Base-by-base conservation (phyloP, 1,140 invertebrate species). In the Conopomorpha cramerella region DNA sequence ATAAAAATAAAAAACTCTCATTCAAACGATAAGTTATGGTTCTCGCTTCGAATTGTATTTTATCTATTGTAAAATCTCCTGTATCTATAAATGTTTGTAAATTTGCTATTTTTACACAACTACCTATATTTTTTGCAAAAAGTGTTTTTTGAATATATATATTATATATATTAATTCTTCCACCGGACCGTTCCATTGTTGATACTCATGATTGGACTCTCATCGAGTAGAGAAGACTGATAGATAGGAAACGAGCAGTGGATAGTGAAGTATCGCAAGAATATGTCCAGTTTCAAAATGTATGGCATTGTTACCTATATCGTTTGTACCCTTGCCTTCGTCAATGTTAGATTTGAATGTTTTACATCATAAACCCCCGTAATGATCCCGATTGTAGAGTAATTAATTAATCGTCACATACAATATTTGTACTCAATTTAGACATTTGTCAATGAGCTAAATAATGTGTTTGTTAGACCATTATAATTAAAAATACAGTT, bases 61-160 rank as follows among this genome's bases (percentile, higher is more conserved):
- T 71, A 68, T 52, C 59, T 67, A 60, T 71, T 58, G 71, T 70
- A 74, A 71, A 56, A 67, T 61, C 52, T 11, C 54, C 50, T 61
- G 48, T 67, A 65, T 50, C 32, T 70, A 72, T 45, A 46, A 57
- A 67, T 55, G 52, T 67, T 64, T 65, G 61, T 72, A 68, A 62
- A 72, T 57, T 61, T 57, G 66, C 67, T 74, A 74, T 74, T 74
- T 74, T 74, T 72, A 64, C 70, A 71, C 59, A 57, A 54, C 71
- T 72, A 74, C 72, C 46, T 48, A 43, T 55, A 54, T 62, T 46
- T 40, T 68, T 67, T 62, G 63, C 59, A 41, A 56, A 16, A 52
- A 45, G 39, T 44, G 45, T 58, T 64, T 59, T 47, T 62, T 62
- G 48, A 46, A 51, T 48, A 23, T 52, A n/a, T n/a, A n/a, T n/a